Evolutionary conservation across 2,113 vertebrate genomes (phyloP).

Genomic region (Nibea coibor): DNA sequence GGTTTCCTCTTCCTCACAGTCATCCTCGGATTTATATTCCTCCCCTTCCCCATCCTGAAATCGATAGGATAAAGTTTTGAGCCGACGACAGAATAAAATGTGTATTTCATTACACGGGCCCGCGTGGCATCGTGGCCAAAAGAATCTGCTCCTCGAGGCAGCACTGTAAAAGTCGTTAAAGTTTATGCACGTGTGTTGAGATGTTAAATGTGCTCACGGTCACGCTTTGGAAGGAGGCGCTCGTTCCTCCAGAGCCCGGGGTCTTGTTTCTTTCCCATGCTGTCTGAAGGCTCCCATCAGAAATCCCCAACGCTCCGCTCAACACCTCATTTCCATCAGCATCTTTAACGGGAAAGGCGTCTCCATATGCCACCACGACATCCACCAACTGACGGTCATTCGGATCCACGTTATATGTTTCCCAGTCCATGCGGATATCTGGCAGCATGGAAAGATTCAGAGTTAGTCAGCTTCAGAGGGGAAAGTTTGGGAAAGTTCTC

Average conservation of each 20-base stretch:
- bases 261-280: conserved; percentile 56
- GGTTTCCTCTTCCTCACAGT: conserved; percentile 41
- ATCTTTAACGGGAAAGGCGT: conserved; percentile 85
- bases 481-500: neutral
- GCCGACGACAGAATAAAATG: conserved; percentile 6
- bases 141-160: conserved; percentile 15
- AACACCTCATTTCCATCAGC: conserved; percentile 78
- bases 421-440: conserved; percentile 95
- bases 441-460: conserved; percentile 13
- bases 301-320: neutral
- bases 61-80: conserved; percentile 16
- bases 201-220: conserved; percentile 73
- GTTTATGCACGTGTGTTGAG: neutral
- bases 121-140: neutral
- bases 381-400: conserved; percentile 86
- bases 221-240: conserved; percentile 54
- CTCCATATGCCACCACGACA: conserved; percentile 85
- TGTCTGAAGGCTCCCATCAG: conserved; percentile 32
- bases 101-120: conserved; percentile 1
- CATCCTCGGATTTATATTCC: conserved; percentile 32
- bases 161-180: conserved; percentile 6
- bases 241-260: conserved; percentile 53
- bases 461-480: neutral
- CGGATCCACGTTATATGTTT: conserved; percentile 84
- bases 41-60: conserved; percentile 59